These are phyloP conservation scores for Hirtodrosophila duncani DNA, from an alignment of 2,888 invertebrate species.

Conservation along the genomic window DNA sequence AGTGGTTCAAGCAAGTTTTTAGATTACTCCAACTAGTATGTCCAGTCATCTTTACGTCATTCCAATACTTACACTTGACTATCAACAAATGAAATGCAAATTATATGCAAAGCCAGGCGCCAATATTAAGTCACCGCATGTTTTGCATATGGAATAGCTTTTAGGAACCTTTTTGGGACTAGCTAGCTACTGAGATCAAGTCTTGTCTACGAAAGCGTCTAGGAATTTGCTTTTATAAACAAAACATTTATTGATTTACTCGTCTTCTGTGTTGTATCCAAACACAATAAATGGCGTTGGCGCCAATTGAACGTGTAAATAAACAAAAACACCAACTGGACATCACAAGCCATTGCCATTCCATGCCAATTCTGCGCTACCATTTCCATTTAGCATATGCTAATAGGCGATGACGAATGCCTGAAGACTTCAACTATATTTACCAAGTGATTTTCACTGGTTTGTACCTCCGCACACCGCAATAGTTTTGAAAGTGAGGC, in stretches of 20 bases:
- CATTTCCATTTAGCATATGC: slow-evolving; percentile 30
- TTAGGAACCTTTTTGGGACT: too few species aligned
- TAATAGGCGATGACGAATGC: slow-evolving; percentile 55
- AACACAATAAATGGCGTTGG: too few species aligned
- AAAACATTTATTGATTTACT: slow-evolving; percentile 9
- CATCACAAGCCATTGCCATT: too few species aligned
- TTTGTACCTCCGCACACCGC: slow-evolving; percentile 30
- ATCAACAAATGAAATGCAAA: background rate
- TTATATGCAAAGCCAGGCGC: background rate
- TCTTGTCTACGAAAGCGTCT: slow-evolving; percentile 30
- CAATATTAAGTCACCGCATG: slow-evolving; percentile 7
- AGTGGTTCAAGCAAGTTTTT: background rate
- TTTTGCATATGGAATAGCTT: slow-evolving; percentile 1
- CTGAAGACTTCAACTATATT: slow-evolving; percentile 22
- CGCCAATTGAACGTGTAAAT: slow-evolving; percentile 54
- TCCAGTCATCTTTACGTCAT: slow-evolving; percentile 9
- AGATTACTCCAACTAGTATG: too few species aligned
- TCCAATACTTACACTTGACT: background rate
- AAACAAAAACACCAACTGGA: too few species aligned
- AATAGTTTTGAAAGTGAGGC: slow-evolving; percentile 34
- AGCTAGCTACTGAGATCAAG: slow-evolving; percentile 5
- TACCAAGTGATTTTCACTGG: slow-evolving; percentile 10
- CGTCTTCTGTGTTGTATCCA: background rate
- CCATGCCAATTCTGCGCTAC: slow-evolving; percentile 1
- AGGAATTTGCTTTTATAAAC: slow-evolving; percentile 40